Evolutionary conservation across 2,797 vertebrate genomes (phyloP), one percentile per base, ranked within the genome.

Genomic region (Tragopan temminckii): DNA sequence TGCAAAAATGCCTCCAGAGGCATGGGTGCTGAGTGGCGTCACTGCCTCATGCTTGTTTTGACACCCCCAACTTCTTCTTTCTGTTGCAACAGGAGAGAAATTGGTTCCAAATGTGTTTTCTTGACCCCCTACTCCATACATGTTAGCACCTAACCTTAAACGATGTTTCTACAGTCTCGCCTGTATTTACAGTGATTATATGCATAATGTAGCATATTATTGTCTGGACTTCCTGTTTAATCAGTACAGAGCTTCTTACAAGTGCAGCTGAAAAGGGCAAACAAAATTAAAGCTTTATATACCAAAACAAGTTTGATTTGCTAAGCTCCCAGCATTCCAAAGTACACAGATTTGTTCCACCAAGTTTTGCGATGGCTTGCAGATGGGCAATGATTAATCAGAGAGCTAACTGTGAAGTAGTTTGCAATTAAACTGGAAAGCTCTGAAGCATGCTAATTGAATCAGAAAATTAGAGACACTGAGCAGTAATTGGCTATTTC

Each of bases 401-500:
- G 99, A 98, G 98, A 99, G 98, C 98, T 99, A 99, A 99, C 99
- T 99, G 99, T 99, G 99, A 99, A 99, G 99, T 99, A 99, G 99
- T 99, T 99, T 99, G 99, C 99, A 99, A 99, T 99, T 99, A 99
- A 98, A 99, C 98, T 98, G 98, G 98, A 99, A 99, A 99, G 99
- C 99, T 99, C 99, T 99, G 99, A 99, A 99, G 99, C 99, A 99
- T 99, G 99, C 98, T 99, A 99, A 99, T 99, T 99, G 99, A 99
- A 99, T 99, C 99, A 99, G 99, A 99, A 99, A 99, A 99, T 99
- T 99, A 99, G 99, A 99, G 98, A 98, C 98, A 99, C 98, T 98
- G 98, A 98, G 97, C 98, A 98, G 98, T 99, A 99, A 99, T 99
- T 99, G 99, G 99, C 99, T 99, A 98, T 98, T 98, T 99, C 98